Percentiles rank a stretch among this genome's conserved stretches.
Evolutionary conservation across 2,113 vertebrate species (phyloP).

Genomic region (Meleagris gallopavo): DNA sequence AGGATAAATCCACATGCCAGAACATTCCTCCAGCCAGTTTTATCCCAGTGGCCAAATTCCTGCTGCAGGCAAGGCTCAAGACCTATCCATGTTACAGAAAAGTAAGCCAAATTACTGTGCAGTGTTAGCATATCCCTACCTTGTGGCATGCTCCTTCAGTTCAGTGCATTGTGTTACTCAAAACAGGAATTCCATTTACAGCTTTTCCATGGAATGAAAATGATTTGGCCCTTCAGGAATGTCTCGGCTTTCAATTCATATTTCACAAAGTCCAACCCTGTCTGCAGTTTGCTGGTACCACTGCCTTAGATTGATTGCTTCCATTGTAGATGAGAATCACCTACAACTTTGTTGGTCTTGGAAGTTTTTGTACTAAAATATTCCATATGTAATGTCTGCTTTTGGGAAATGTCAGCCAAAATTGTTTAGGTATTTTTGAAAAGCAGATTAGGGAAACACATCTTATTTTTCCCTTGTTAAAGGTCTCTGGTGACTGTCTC

Average conservation of each 20-base stretch:
- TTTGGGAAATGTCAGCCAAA: neutral
- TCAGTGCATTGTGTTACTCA: neutral
- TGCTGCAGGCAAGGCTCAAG: neutral
- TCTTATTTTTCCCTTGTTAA: neutral
- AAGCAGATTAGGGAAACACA: neutral
- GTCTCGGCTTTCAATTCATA: neutral
- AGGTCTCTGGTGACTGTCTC: conserved; percentile 7
- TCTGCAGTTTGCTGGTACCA: neutral
- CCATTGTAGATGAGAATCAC: neutral
- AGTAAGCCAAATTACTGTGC: neutral
- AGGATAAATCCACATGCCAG: neutral
- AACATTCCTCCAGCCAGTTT: neutral
- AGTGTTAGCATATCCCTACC: neutral
- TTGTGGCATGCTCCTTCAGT: neutral
- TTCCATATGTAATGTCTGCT: neutral
- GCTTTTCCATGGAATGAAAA: neutral
- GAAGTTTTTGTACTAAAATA: neutral
- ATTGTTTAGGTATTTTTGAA: neutral
- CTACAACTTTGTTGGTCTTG: neutral
- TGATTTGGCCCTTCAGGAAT: neutral
- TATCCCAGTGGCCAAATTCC: neutral
- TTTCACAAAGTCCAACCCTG: neutral
- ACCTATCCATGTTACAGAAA: neutral
- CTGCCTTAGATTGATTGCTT: neutral
- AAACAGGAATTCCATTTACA: neutral